Conservation (phyloP, 2,113 vertebrate species). For the Oceanites oceanicus region DNA sequence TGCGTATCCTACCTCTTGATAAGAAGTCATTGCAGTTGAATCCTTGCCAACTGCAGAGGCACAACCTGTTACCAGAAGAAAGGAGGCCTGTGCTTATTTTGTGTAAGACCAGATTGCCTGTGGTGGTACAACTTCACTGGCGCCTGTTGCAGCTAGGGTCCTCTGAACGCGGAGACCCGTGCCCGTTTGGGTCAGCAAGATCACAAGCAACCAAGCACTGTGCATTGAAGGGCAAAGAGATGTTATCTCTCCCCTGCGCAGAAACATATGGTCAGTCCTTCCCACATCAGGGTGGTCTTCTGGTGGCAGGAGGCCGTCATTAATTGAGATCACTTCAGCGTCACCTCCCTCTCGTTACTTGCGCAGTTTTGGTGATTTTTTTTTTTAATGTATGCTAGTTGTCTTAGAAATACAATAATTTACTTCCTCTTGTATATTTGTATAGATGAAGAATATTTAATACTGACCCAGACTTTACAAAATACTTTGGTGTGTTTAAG, state of each 20-base stretch:
- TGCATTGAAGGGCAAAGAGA: not conserved
- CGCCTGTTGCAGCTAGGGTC: accelerated
- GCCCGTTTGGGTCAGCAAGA: not conserved
- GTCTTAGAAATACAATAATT: not conserved
- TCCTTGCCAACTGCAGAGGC: not conserved
- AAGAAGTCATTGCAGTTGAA: not conserved
- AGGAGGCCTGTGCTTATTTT: not conserved
- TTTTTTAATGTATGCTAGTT: not conserved
- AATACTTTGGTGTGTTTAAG: not conserved
- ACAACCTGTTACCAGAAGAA: not conserved
- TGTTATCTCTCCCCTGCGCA: not conserved
- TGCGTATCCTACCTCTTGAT: not conserved
- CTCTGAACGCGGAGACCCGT: accelerated
- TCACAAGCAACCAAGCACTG: too few species aligned
- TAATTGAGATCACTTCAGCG: not conserved
- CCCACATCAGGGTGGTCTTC: not conserved
- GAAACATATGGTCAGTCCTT: not conserved
- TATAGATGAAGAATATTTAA: not conserved
- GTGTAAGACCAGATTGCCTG: not conserved
- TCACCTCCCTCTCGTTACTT: not conserved
- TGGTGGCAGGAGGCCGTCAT: not conserved
- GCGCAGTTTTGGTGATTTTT: not conserved
- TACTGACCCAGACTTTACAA: not conserved
- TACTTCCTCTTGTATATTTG: not conserved
- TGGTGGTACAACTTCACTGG: not conserved